These are phyloP conservation scores for Macrochelys suwanniensis DNA, from an alignment of 2,797 vertebrate species.

Conservation along the genomic window DNA sequence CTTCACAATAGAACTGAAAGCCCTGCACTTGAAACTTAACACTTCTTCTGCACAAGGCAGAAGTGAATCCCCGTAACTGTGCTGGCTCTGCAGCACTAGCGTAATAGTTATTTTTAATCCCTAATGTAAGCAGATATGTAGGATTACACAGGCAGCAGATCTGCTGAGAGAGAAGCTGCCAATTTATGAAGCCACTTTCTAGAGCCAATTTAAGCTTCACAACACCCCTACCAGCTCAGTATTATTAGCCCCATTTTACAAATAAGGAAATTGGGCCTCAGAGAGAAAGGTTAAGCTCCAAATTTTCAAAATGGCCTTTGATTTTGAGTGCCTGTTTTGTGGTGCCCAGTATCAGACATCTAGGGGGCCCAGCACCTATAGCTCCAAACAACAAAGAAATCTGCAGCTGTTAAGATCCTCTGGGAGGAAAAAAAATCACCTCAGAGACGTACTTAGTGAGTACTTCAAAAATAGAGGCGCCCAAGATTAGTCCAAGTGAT, in stretches of 20 bases:
- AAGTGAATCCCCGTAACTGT: accelerated
- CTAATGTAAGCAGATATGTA: neutral
- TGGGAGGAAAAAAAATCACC: neutral
- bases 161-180: neutral
- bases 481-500: neutral
- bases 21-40: accelerated
- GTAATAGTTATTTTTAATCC: neutral
- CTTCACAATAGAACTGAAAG: neutral
- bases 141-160: neutral
- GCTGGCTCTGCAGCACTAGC: neutral
- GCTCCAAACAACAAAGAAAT: neutral
- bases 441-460: neutral
- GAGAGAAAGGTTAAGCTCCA: neutral
- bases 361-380: neutral
- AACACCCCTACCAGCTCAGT: neutral
- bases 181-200: neutral
- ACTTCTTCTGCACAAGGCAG: neutral
- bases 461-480: neutral
- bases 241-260: neutral
- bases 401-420: neutral
- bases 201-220: neutral
- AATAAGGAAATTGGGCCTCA: neutral
- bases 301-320: neutral
- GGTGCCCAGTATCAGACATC: neutral
- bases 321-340: neutral